Base-by-base conservation (phyloP, 2,888 invertebrate genomes). In the Papilio demoleus region DNA sequence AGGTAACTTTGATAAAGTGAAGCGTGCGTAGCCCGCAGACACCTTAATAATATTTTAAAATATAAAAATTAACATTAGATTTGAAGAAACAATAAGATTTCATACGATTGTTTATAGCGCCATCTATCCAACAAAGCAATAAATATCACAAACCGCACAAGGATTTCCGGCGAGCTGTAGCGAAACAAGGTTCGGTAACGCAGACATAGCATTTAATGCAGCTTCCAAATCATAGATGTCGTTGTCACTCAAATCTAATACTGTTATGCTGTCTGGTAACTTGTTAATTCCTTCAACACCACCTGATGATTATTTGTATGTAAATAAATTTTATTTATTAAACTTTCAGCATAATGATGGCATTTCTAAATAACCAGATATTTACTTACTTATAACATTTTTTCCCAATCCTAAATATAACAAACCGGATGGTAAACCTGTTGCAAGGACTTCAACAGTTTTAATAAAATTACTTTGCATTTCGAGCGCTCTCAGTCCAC, bases 121-220 rank as follows among this genome's bases (percentile, higher is more conserved):
- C 86, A 84, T 84, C 87, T 87, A 67, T 69, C 11, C 3, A 45
- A 5, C 64, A 11, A n/a, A 2, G 76, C 68, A 68, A 76, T 68
- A 40, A 56, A 19, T 38, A 45, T 65, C 47, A 71, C 79, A 36
- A 81, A 94, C 94, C 79, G 93, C 84, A 75, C 94, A 94, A 4
- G 94, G 94, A 79, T 94, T 94, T 59, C 94, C 94, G 69, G 91
- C 86, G 36, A 94, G 86, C 61, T 84, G 80, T 19, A 94, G 79
- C 12, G 90, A 84, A n/a, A 74, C 78, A 8, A 94, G 82, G 67
- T 79, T 81, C 17, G 86, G 84, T 47, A 94, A 75, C 4, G 56
- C 65, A 4, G 74, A 75, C 40, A 94, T 68, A 12, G 81, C 79
- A 70, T 83, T 77, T 72, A 94, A 78, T 86, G 92, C 79, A 9